These are phyloP conservation scores for Gastrophryne carolinensis DNA, from an alignment of 2,797 vertebrate genomes.

Conservation along the genomic window DNA sequence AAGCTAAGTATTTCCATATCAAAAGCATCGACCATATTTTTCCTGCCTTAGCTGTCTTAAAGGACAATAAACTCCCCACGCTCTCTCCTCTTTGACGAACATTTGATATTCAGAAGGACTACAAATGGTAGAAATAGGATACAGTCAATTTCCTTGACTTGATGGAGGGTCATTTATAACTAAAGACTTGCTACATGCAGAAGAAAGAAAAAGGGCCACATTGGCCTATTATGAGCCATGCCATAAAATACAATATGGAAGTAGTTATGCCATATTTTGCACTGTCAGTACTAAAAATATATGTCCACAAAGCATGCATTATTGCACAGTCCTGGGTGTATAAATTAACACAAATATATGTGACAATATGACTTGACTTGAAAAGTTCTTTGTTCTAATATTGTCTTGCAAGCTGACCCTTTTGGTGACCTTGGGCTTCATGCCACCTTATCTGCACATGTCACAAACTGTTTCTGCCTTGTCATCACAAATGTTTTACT, in stretches of 20 bases:
- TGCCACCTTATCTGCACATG: conserved; percentile 44
- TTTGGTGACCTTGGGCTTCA: conserved; percentile 44
- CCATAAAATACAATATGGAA: background rate
- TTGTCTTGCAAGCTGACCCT: conserved; percentile 35
- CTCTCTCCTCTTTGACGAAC: conserved; percentile 14
- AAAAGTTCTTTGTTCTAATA: conserved; percentile 43
- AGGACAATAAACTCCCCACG: conserved; percentile 32
- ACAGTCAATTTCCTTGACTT: conserved; percentile 1
- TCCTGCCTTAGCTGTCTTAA: conserved; percentile 16
- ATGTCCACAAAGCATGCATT: background rate
- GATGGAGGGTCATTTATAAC: background rate
- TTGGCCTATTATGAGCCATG: background rate
- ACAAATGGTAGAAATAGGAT: background rate
- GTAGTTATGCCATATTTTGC: background rate
- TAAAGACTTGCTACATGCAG: background rate
- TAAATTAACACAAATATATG: background rate
- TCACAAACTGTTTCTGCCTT: conserved; percentile 48
- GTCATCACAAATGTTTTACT: conserved; percentile 48
- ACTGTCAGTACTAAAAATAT: background rate
- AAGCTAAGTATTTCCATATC: conserved; percentile 47
- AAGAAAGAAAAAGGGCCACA: background rate
- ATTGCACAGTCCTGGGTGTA: background rate
- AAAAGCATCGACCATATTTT: conserved; percentile 18
- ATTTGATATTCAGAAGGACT: conserved; percentile 8
- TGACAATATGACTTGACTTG: conserved; percentile 14